phyloP scores from a whole-genome alignment of 2,113 vertebrate genomes.

The Hypanus sabinus region DNA sequence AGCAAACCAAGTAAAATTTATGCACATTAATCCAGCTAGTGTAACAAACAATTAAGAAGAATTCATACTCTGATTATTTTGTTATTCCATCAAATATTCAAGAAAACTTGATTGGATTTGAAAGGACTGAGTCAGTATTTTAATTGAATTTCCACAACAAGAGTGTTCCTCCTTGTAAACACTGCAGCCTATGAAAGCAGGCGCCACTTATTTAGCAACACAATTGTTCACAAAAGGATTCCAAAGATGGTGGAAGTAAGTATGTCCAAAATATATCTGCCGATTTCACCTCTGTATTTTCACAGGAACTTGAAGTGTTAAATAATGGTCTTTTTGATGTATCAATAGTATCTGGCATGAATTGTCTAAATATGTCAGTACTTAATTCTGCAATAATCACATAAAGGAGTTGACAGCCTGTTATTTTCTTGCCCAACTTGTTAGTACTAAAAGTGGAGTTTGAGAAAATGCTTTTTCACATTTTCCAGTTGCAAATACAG shows the following conservation, averaged over 20 bases:
- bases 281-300: neutral
- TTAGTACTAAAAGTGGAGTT: neutral
- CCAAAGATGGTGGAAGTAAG: constrained; percentile 59
- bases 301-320: neutral
- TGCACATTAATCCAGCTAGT: constrained; percentile 44
- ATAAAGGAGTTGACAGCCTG: neutral
- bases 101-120: constrained; percentile 75
- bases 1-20: constrained; percentile 49
- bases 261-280: constrained; percentile 36
- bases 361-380: neutral
- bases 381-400: neutral
- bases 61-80: constrained; percentile 68
- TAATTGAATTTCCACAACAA: constrained; percentile 93
- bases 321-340: neutral
- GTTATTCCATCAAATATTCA: constrained; percentile 87
- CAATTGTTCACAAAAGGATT: constrained; percentile 41
- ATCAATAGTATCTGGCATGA: neutral
- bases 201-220: constrained; percentile 42
- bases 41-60: constrained; percentile 52
- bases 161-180: constrained; percentile 73
- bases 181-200: constrained; percentile 71
- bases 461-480: neutral
- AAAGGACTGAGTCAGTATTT: constrained; percentile 97
- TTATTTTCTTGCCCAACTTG: neutral
- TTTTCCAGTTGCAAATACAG: neutral